Evolutionary conservation across 2,888 invertebrate genomes (phyloP).

Genomic region (Siphlonurus alternatus): DNA sequence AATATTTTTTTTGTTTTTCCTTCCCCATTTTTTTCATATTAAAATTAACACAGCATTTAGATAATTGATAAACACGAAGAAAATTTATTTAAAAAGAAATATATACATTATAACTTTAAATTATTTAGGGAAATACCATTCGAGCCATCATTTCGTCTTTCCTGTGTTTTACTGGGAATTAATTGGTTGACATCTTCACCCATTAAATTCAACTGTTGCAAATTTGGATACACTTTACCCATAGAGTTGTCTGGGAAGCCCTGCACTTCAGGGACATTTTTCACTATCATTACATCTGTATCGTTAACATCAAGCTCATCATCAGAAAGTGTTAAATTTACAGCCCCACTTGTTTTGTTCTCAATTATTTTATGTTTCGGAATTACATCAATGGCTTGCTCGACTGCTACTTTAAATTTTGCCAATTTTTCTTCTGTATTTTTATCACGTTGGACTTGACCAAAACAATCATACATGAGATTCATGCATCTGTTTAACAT

Average conservation of each 20-base stretch:
- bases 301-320: background rate
- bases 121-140: too few species aligned
- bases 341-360: background rate
- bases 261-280: background rate
- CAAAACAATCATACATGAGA: too few species aligned
- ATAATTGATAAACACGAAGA: too few species aligned
- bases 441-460: too few species aligned
- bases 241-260: background rate
- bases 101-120: background rate
- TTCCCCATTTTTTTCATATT: too few species aligned
- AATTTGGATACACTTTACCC: background rate
- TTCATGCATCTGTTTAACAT: too few species aligned
- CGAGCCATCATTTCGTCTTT: too few species aligned
- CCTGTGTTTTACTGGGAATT: too few species aligned
- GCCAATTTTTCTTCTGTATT: slow-evolving; percentile 1
- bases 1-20: too few species aligned
- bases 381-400: slow-evolving; percentile 3
- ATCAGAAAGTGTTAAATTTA: background rate
- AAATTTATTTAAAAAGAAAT: too few species aligned
- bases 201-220: background rate
- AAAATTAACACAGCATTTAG: too few species aligned
- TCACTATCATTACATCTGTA: background rate
- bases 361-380: background rate
- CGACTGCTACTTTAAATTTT: background rate
- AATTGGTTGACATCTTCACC: background rate